Evolutionary conservation across 2,888 invertebrate genomes (phyloP).

Genomic region (Melolontha melolontha): DNA sequence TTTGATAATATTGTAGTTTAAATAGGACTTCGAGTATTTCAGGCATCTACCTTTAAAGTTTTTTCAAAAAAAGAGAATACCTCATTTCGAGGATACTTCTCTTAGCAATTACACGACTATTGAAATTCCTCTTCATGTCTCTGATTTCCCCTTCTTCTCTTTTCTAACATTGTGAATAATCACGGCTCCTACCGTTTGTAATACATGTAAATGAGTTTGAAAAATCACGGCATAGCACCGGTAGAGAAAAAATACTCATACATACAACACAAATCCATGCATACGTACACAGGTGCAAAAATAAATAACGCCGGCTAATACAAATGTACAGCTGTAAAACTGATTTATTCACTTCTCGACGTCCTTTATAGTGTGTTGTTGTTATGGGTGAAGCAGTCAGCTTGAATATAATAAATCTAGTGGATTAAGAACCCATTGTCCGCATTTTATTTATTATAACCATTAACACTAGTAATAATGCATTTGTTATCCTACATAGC

Average conservation of each 20-base stretch:
- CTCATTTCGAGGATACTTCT: too few relatives aligned
- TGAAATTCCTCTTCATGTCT: too few relatives aligned
- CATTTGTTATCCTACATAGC: conserved; percentile 66
- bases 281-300: conserved; percentile 48
- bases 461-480: conserved; percentile 67
- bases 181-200: background rate
- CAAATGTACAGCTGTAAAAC: conserved; percentile 52
- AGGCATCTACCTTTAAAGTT: too few relatives aligned
- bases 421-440: conserved; percentile 66
- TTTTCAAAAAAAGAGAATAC: too few relatives aligned
- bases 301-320: conserved; percentile 50
- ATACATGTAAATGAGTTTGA: conserved; percentile 16
- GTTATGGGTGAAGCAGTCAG: conserved; percentile 48
- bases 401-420: conserved; percentile 62
- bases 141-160: too few relatives aligned
- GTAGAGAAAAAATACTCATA: background rate
- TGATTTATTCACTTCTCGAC: conserved; percentile 56
- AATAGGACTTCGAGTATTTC: too few relatives aligned
- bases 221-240: background rate
- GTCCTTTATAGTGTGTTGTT: conserved; percentile 56
- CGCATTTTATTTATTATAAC: conserved; percentile 66
- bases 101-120: too few relatives aligned
- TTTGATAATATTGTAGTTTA: too few relatives aligned
- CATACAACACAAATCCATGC: background rate
- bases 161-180: too few relatives aligned